Percentiles rank a stretch among this genome's conserved stretches.
Evolutionary conservation across 2,797 vertebrate species (phyloP).

Genomic region (Rallus crepitans): DNA sequence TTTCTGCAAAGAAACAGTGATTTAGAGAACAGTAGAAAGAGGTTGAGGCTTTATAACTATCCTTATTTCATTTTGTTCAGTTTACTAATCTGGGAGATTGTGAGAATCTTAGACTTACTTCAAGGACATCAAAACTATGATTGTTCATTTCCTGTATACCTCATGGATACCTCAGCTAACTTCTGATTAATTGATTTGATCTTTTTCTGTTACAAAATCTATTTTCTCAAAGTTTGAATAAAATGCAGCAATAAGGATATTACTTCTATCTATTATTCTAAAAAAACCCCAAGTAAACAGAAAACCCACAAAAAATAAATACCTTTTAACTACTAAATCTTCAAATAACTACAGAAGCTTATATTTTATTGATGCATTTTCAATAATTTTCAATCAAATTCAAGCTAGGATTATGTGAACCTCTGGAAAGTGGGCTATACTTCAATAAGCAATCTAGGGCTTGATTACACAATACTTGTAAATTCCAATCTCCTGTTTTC

Average conservation of each 20-base stretch:
- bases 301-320: too few relatives aligned
- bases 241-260: not conserved
- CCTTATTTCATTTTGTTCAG: not conserved
- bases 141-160: not conserved
- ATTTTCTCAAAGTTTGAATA: not conserved
- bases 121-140: not conserved
- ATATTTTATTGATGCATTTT: not conserved
- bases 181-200: not conserved
- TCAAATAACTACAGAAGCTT: not conserved
- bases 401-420: not conserved
- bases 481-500: not conserved
- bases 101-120: not conserved
- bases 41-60: not conserved
- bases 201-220: not conserved
- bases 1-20: not conserved
- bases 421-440: not conserved
- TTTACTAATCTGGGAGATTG: not conserved
- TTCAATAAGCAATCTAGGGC: not conserved
- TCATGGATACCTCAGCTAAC: not conserved
- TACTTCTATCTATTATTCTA: not conserved
- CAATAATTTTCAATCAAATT: not conserved
- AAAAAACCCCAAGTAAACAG: too few relatives aligned
- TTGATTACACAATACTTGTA: not conserved
- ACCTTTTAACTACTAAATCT: not conserved
- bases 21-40: not conserved